Evolutionary conservation across 1,140 invertebrate species (phyloP), one percentile per base, ranked within the genome.

Genomic region (Pseudobourletiella spinata): DNA sequence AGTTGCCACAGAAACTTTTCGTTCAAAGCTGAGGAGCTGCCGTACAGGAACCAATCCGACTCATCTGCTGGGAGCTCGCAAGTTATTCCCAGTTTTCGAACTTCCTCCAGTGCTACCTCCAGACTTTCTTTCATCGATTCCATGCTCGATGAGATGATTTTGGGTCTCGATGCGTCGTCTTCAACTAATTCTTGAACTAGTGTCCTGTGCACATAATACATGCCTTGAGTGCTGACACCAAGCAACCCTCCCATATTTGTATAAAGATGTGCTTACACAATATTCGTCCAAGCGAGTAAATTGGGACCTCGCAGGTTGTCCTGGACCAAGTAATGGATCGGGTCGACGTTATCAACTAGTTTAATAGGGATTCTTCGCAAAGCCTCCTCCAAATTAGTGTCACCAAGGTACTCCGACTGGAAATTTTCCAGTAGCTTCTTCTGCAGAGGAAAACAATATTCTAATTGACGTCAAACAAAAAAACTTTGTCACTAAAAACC

Each of bases 251-350:
- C n/a, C n/a, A 48, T 22, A 8, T 26, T 54, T 25, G 50, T 26
- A 11, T 54, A 54, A 28, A 54, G 3, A 28, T 26, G 26, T 54
- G 2, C 29, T 30, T 55, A 55, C 52, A 35, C 52, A n/a, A 55
- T 55, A 24, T 55, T 55, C 39, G 52, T 55, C 52, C 52, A 55
- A 11, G 52, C 28, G 18, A 55, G 26, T 6, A 55, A 18, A 20
- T 55, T 39, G 3, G 28, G 28, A n/a, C 52, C 52, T 3, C 28
- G 32, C 24, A 55, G 52, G 22, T 55, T 55, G 30, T 55, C 29
- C 18, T 55, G 3, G 14, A 55, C 26, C 2, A 55, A 20, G 25
- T 35, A 55, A 6, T 55, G 22, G 3, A 55, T 20, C 6, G 52
- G 52, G 18, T 55, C 52, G 2, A 55, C 3, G 22, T 55, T 55